Base-by-base conservation (phyloP, 1,140 invertebrate species). In the Lethrus apterus region DNA sequence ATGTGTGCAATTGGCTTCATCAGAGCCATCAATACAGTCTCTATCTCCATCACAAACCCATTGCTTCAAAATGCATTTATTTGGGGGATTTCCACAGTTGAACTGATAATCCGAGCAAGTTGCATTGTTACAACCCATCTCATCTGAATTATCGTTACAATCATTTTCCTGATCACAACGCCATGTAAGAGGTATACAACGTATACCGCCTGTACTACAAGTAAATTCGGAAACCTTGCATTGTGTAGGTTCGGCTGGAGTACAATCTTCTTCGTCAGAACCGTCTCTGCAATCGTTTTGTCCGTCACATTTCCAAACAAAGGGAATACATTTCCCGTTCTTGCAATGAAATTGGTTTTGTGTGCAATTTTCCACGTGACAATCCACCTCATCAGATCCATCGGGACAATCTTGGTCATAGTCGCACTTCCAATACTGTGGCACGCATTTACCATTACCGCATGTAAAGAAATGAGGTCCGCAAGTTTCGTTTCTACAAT, bases 291-390 rank as follows among this genome's bases (percentile, higher is more conserved):
- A 90, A 62, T 89, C 87, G 51, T 79, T 76, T 56, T 87, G 82
- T 30, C 74, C 76, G 62, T 89, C 86, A 56, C 84, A 87, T 34
- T 76, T 73, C 81, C 88, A 90, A 55, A 78, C 68, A 31, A 65
- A 61, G 0, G 86, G 83, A 54, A 93, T 89, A 63, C 90, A 94
- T 46, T 78, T 74, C 29, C 84, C 84, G 34, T 81, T 81, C 46
- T 71, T 73, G 66, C 84, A 86, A 48, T 71, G 70, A 66, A 86
- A 86, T 62, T 86, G 80, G 5, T 72, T 68, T 2, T 74, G 61
- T 4, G 75, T 78, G 60, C 84, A 87, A 79, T 53, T 72, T 62
- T 60, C 55, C 11, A 33, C 38, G 0, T 58, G 52, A 40, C 72
- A 76, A 44, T 73, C 66, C 3, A 61, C 31, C 57, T 81, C 79